phyloP scores from a whole-genome alignment of 2,797 vertebrate genomes.

The Echeneis naucrates region DNA sequence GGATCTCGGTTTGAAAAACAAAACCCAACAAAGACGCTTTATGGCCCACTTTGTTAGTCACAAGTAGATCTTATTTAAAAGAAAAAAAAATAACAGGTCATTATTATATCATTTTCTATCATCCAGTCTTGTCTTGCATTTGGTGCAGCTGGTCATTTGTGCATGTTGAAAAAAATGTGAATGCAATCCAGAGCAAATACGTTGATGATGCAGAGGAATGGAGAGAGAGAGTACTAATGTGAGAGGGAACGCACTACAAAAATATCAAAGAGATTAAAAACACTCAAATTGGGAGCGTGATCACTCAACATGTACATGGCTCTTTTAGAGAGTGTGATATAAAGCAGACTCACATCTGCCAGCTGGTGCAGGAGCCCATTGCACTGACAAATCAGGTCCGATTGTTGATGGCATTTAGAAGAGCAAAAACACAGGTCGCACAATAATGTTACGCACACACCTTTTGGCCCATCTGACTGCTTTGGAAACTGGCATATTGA shows the following conservation, averaged over 20 bases:
- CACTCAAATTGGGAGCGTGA: neutral
- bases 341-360: slow-evolving; percentile 1
- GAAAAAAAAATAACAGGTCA: too few relatives aligned
- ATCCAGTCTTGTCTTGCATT: slow-evolving; percentile 7
- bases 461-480: neutral
- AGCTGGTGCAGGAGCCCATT: slow-evolving; percentile 7
- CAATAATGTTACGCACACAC: neutral
- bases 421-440: neutral
- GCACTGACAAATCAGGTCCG: slow-evolving; percentile 13
- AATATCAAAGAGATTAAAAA: neutral
- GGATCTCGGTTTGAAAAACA: neutral
- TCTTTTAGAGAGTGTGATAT: neutral
- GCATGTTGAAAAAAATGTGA: neutral
- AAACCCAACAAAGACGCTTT: neutral
- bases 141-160: slow-evolving; percentile 7
- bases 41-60: slow-evolving; percentile 3
- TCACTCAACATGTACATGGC: neutral
- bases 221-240: neutral
- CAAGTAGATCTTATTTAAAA: neutral
- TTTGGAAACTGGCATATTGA: neutral
- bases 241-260: neutral
- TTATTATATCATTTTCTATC: neutral
- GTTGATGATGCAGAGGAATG: slow-evolving; percentile 14
- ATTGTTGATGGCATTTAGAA: slow-evolving; percentile 21
- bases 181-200: slow-evolving; percentile 2